These are phyloP conservation scores for Epizoanthus stellaris DNA, from an alignment of 92 coral and sea anemone species.

Conservation along the genomic window DNA sequence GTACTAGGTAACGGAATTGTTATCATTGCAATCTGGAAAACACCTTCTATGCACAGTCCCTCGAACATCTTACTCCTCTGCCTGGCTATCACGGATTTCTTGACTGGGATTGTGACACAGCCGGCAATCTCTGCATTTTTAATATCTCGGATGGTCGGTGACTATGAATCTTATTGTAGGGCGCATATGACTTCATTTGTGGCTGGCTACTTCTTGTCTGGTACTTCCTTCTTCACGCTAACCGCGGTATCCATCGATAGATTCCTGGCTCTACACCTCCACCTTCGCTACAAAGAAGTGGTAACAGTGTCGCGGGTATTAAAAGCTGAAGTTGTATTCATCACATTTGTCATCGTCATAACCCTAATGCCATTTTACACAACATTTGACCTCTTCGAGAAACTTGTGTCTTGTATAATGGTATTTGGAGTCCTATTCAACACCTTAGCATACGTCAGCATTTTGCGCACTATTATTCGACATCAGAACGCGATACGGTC, in stretches of 20 bases:
- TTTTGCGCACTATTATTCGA: slow-evolving; percentile 21
- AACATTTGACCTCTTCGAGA: slow-evolving; percentile 7
- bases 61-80: slow-evolving; percentile 21
- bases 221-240: slow-evolving; percentile 10
- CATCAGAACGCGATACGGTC: slow-evolving; percentile 29
- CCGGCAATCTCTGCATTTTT: slow-evolving; percentile 23
- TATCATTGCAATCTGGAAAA: slow-evolving; percentile 36
- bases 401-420: slow-evolving; percentile 23
- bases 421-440: slow-evolving; percentile 28
- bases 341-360: slow-evolving; percentile 14
- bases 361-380: slow-evolving; percentile 30
- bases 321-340: slow-evolving; percentile 6
- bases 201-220: slow-evolving; percentile 25
- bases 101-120: slow-evolving; percentile 35
- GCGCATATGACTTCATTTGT: slow-evolving; percentile 26
- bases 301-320: slow-evolving; percentile 6
- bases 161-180: slow-evolving; percentile 6
- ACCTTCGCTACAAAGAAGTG: slow-evolving; percentile 29
- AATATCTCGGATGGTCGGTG: slow-evolving; percentile 20
- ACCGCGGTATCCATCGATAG: slow-evolving; percentile 28
- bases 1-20: slow-evolving; percentile 26
- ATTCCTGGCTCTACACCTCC: slow-evolving; percentile 13
- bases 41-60: slow-evolving; percentile 21
- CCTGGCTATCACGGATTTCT: slow-evolving; percentile 24
- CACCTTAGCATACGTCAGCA: neutral